Conservation (phyloP, 2,888 invertebrate species). For the Rhingia campestris region DNA sequence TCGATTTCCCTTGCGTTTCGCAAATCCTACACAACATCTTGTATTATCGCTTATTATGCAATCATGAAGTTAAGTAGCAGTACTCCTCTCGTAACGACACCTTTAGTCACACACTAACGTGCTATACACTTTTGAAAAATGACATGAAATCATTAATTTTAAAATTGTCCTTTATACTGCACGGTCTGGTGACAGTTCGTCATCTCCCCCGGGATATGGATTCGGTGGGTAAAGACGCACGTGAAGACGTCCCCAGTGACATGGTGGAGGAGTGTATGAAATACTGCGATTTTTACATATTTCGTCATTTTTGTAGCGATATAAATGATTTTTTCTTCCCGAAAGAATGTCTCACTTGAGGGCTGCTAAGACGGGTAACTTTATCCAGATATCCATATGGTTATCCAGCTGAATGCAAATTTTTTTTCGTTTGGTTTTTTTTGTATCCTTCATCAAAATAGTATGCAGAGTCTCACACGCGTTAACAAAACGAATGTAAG, state of each 20-base stretch:
- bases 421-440: conserved; percentile 32
- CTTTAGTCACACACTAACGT: conserved; percentile 58
- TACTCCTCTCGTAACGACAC: conserved; percentile 25
- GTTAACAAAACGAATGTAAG: conserved; percentile 71
- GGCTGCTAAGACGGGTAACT: conserved; percentile 23
- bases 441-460: conserved; percentile 18
- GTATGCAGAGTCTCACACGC: conserved; percentile 40
- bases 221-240: conserved; percentile 52
- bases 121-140: conserved; percentile 52
- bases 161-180: conserved; percentile 57
- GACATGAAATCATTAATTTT: conserved; percentile 69
- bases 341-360: conserved; percentile 60
- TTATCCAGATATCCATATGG: conserved; percentile 48
- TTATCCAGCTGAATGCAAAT: conserved; percentile 72
- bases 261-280: conserved; percentile 39
- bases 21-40: neutral
- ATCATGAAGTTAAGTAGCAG: conserved; percentile 53
- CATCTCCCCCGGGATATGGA: conserved; percentile 60
- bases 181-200: conserved; percentile 69
- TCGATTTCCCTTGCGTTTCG: neutral
- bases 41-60: conserved; percentile 20
- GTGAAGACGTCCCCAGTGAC: conserved; percentile 48
- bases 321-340: conserved; percentile 43
- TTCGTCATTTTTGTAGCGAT: conserved; percentile 56
- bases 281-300: conserved; percentile 50